Conservation (phyloP, 2,113 vertebrate species). For the Podiceps cristatus region DNA sequence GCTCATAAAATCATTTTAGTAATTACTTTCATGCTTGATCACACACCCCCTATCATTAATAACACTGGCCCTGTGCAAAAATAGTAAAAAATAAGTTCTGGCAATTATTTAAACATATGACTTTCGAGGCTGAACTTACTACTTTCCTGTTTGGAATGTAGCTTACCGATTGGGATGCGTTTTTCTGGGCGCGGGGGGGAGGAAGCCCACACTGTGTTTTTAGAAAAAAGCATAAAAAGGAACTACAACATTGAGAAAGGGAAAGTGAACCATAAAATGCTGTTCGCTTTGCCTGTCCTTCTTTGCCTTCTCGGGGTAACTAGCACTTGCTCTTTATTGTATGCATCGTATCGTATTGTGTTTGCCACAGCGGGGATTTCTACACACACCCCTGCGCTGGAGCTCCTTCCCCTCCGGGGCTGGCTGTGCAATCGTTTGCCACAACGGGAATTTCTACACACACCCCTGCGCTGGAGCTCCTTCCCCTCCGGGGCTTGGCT, state of each 20-base stretch:
- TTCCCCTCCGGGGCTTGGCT: background rate
- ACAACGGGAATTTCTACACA: rapidly evolving
- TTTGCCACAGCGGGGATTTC: background rate
- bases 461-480: background rate
- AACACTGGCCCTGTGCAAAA: background rate
- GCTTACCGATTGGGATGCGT: background rate
- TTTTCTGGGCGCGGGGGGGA: background rate
- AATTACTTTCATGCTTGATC: background rate
- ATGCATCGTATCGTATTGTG: rapidly evolving
- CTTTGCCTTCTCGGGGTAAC: background rate
- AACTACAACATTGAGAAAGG: background rate
- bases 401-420: background rate
- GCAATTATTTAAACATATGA: background rate
- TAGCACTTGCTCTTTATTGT: background rate
- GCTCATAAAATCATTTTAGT: background rate
- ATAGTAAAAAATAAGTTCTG: background rate
- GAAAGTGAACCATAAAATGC: background rate
- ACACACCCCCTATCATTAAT: background rate
- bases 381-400: rapidly evolving
- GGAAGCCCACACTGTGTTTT: background rate
- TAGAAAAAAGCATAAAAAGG: background rate
- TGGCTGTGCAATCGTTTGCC: rapidly evolving
- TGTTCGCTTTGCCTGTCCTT: background rate
- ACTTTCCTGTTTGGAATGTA: background rate
- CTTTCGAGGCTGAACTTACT: background rate